Evolutionary conservation across 2,888 invertebrate genomes (phyloP), one percentile per base, ranked within the genome.

Genomic region (Tipula confusa): DNA sequence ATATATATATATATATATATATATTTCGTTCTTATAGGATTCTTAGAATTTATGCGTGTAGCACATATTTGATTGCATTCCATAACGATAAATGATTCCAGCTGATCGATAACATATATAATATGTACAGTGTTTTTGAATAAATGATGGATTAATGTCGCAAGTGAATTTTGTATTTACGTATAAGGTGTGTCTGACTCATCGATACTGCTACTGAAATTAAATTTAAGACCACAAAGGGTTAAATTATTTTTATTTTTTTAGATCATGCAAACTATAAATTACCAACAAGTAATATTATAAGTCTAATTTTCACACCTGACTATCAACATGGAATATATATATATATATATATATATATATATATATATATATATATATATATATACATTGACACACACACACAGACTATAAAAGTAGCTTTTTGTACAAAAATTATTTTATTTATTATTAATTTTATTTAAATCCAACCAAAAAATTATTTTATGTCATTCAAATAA

Each of bases 401-500:
- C n/a, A n/a, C 18, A 48, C 48, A 48, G 9, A 33, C 33, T 9
- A 33, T 1, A 33, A 38, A 48, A 18, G 18, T 48, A 48, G 48
- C 18, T 48, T 48, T 48, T 11, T 48, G 64, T 64, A 64, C 64
- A 24, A n/a, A 64, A 64, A 9, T 24, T 64, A 64, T 24, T 64
- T 38, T 5, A 31, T 13, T 38, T 64, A 24, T 64, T 64, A 64
- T 64, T 64, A 64, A 64, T 64, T 64, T 64, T 64, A 64, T 64
- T 64, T 64, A 64, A 64, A 64, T 64, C 64, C 64, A 64, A 64
- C 64, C 64, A 64, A 64, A 64, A 24, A 64, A 18, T 64, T 64
- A 64, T 64, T 64, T 64, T 64, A 64, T 64, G 64, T 64, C 64
- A 64, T 64, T 64, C 64, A 64, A 64, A 64, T 64, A 64, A 64